Base-by-base conservation (phyloP, 2,113 vertebrate genomes). In the Ploceus nigricollis region DNA sequence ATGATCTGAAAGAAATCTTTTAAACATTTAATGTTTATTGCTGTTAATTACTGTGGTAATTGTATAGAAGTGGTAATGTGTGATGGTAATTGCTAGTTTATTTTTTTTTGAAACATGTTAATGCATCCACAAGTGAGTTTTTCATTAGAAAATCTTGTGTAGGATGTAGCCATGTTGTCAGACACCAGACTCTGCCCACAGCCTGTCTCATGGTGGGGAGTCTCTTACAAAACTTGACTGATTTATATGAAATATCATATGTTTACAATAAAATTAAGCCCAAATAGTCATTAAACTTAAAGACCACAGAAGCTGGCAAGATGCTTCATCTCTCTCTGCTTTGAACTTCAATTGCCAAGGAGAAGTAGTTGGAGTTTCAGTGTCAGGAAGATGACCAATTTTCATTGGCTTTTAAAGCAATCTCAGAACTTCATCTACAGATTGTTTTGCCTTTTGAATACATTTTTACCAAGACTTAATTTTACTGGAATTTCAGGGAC, bases 21-120 rank as follows among this genome's bases (percentile, higher is more conserved):
- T 80, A 40, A 93, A 66, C 39, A 35, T 37, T 64, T 56, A 63
- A 15, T 65, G 57, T 78, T 92, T 78, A 58, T 83, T 73, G 31
- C 44, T 87, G 31, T 87, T 96, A 87, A 96, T 93, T 95, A 76
- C 44, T 57, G 54, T 68, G 37, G 51, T 71, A 84, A 82, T 84
- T 81, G n/a, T 81, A 65, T 76, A 66, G 64, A 73, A 89, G 60
- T 65, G 37, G 66, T 39, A 73, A 61, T 42, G 31, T 82, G 60
- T 39, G 48, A 72, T 85, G 57, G 75, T 91, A 85, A 86, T 88
- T 84, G 37, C 42, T 35, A 21, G n/a, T 85, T 91, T 45, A 14
- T 87, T 95, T 82, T 81, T n/a, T 71, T 89, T 82, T 85, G 61
- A 89, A 81, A 54, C 19, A 40, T 31, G 27, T 37, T 79, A 72